Percentiles rank a stretch among this genome's conserved stretches.
Conservation (phyloP, 2,797 vertebrate species). For the Miichthys miiuy region DNA sequence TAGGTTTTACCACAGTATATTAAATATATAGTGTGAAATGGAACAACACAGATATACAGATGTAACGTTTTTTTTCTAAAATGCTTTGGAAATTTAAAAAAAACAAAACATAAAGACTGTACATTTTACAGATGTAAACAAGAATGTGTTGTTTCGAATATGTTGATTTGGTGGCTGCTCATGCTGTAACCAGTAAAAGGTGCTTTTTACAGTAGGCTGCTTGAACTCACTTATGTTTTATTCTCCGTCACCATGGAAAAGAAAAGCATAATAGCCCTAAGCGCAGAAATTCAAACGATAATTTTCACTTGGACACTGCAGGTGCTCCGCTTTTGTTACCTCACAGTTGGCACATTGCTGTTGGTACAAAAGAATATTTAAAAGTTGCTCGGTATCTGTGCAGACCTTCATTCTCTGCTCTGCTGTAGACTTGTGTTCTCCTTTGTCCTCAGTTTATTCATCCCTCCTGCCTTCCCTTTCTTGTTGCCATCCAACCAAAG, state of each 20-base stretch:
- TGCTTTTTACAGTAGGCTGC: neutral
- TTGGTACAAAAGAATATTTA: constrained; percentile 15
- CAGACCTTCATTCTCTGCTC: constrained; percentile 25
- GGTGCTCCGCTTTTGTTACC: constrained; percentile 28
- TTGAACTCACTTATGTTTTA: neutral
- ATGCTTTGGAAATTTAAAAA: neutral
- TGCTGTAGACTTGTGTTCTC: neutral
- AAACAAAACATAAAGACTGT: neutral
- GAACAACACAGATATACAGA: neutral
- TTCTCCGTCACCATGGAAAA: neutral
- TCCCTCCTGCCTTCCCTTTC: neutral
- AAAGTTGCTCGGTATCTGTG: constrained; percentile 6
- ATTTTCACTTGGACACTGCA: constrained; percentile 21
- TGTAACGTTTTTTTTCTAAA: neutral
- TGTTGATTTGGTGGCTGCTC: neutral
- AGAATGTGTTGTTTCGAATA: neutral
- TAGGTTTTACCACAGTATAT: neutral
- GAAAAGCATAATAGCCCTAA: neutral
- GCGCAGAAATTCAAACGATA: constrained; percentile 1
- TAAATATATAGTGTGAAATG: neutral
- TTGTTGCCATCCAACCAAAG: neutral
- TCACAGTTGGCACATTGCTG: constrained; percentile 19
- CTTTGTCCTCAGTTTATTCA: constrained; percentile 12
- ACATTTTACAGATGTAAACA: neutral
- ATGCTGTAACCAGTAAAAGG: neutral